Percentiles rank a stretch among this genome's conserved stretches.
phyloP scores from a whole-genome alignment of 1,140 invertebrate genomes.

The Notospermus geniculatus region DNA sequence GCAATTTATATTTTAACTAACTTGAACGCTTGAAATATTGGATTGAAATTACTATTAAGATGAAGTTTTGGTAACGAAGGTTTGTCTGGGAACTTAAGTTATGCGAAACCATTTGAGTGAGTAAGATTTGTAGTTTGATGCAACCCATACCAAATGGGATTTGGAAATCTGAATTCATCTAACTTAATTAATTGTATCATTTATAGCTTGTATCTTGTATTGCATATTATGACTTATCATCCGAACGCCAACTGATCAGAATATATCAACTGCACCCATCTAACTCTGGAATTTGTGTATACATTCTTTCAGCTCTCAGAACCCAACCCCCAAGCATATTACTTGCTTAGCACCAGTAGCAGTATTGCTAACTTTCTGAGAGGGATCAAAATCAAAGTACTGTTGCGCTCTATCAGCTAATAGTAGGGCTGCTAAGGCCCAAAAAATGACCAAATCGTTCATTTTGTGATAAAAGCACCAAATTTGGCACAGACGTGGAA shows the following conservation, averaged over 20 bases:
- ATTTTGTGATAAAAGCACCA: too few relatives aligned
- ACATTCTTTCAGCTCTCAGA: neutral
- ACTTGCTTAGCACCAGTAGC: neutral
- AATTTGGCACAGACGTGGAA: too few relatives aligned
- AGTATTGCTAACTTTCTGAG: neutral
- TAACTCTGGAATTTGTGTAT: neutral
- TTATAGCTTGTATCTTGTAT: too few relatives aligned
- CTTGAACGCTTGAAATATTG: too few relatives aligned
- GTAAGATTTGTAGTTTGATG: neutral
- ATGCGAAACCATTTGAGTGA: neutral
- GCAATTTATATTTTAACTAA: too few relatives aligned
- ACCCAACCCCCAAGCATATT: neutral
- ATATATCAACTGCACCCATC: too few relatives aligned
- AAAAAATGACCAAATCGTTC: too few relatives aligned
- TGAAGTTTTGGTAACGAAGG: neutral
- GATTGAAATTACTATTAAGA: neutral
- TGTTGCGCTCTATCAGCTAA: neutral
- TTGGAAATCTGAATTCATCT: neutral
- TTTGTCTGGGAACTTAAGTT: neutral
- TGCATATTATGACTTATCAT: neutral
- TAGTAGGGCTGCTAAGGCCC: neutral
- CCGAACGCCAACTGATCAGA: too few relatives aligned
- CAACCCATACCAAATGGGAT: neutral
- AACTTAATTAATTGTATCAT: neutral
- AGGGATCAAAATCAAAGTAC: neutral